Conservation (phyloP, 2,888 invertebrate genomes). For the Cheilosia pagana region DNA sequence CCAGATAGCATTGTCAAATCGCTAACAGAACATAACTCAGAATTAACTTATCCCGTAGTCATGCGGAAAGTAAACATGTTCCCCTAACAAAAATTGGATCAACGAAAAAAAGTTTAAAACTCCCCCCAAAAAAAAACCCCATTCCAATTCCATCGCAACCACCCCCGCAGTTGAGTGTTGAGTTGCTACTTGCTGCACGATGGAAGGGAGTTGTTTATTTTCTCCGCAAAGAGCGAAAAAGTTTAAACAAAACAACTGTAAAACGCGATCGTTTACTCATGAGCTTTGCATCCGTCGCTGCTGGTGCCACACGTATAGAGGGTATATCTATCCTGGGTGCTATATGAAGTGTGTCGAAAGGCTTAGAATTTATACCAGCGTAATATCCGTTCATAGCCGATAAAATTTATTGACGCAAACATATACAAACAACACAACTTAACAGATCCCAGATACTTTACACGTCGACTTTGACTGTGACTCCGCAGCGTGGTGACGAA, state of each 20-base stretch:
- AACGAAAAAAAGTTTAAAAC: constrained; percentile 13
- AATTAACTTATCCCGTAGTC: constrained; percentile 61
- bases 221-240: constrained; percentile 34
- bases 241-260: constrained; percentile 57
- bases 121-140: constrained; percentile 57
- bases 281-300: constrained; percentile 58
- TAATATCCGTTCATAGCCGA: constrained; percentile 62
- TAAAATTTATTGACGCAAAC: constrained; percentile 71
- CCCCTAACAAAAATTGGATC: constrained; percentile 16
- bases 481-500: constrained; percentile 8
- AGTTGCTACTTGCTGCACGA: not conserved
- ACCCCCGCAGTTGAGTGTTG: constrained; percentile 3
- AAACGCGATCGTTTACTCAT: constrained; percentile 62
- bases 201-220: constrained; percentile 62
- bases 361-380: constrained; percentile 58
- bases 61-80: constrained; percentile 62
- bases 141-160: constrained; percentile 22
- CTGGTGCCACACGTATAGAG: not conserved
- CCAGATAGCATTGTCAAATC: constrained; percentile 59
- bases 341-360: constrained; percentile 46
- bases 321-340: too few species aligned
- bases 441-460: constrained; percentile 57
- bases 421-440: constrained; percentile 62
- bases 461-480: not conserved
- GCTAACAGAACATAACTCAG: constrained; percentile 64